Base-by-base conservation (phyloP, 2,797 vertebrate species). In the Semotilus atromaculatus region DNA sequence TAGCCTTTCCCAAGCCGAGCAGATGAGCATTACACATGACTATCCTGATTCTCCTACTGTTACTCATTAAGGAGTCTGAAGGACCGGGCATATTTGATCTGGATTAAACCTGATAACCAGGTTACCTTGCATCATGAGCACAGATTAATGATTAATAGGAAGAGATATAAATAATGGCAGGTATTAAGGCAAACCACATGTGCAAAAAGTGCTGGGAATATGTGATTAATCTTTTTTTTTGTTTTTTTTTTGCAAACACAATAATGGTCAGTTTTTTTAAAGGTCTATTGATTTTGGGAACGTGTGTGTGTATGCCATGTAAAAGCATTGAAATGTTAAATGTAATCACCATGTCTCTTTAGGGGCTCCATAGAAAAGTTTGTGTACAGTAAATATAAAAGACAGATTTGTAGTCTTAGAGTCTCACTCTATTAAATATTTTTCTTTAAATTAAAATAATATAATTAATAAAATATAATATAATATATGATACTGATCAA, bases 1-100 rank as follows among this genome's bases (percentile, higher is more conserved):
- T 53, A 70, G 58, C 21, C 58, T 72, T 64, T 79, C 76, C 67
- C 68, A 48, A 64, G 23, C 45, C 9, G 21, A 66, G 40, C 16
- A 31, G 38, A 73, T 60, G n/a, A 82, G 80, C 36, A 62, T 73
- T 73, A 60, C 80, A 72, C 66, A 84, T 45, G 10, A 70, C 62
- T 70, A 78, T 78, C 51, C 75, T 78, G 36, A 70, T 68, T 78
- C 51, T 78, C 74, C 82, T 84, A 77, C 74, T 71, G 64, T 84
- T 84, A 84, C 82, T 34, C 38, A 78, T 70, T 84, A 78, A 84
- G 60, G 64, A 84, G 72, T 64, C 72, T 53, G 45, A 68, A 58
- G 71, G 43, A 51, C 55, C 21, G 3, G 31, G n/a, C 23, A 70
- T 34, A 68, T 60, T 77, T 77, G 34, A 84, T 70, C 82, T 43